phyloP scores from a whole-genome alignment of 2,113 vertebrate genomes.

The Salvelinus sp. region DNA sequence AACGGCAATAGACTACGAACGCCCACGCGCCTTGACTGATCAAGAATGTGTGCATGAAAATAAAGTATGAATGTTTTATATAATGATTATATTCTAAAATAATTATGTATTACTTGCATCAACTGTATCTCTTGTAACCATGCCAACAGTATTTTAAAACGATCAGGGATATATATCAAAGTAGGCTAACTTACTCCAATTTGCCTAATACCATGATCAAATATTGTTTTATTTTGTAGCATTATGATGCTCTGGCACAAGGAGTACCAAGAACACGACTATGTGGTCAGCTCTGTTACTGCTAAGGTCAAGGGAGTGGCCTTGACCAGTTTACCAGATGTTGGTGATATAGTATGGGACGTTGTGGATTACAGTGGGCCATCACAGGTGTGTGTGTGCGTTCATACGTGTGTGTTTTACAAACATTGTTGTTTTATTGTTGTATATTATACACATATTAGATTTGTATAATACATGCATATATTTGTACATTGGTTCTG shows the following conservation, averaged over 20 bases:
- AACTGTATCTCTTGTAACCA: neutral
- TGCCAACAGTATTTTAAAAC: slow-evolving; percentile 5
- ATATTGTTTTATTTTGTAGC: slow-evolving; percentile 65
- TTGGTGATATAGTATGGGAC: slow-evolving; percentile 70
- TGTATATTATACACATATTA: neutral
- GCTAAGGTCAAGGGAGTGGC: slow-evolving; percentile 76
- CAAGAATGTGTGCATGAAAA: neutral
- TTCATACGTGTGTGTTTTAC: neutral
- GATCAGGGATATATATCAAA: slow-evolving; percentile 32
- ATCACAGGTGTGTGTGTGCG: slow-evolving; percentile 64
- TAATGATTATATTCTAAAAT: neutral
- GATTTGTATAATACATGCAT: neutral
- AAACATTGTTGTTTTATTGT: neutral
- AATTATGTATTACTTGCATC: neutral
- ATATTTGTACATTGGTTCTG: neutral
- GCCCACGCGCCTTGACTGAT: slow-evolving; percentile 8
- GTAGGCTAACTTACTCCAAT: slow-evolving; percentile 23
- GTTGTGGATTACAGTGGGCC: slow-evolving; percentile 69
- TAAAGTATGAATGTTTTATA: neutral
- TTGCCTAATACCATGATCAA: neutral
- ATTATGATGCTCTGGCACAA: slow-evolving; percentile 60
- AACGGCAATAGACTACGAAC: neutral
- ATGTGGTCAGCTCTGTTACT: slow-evolving; percentile 72
- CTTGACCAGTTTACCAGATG: slow-evolving; percentile 36
- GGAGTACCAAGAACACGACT: slow-evolving; percentile 71